Evolutionary conservation across 2,888 invertebrate species (phyloP), one percentile per base, ranked within the genome.

Genomic region (Rotaria sp.): DNA sequence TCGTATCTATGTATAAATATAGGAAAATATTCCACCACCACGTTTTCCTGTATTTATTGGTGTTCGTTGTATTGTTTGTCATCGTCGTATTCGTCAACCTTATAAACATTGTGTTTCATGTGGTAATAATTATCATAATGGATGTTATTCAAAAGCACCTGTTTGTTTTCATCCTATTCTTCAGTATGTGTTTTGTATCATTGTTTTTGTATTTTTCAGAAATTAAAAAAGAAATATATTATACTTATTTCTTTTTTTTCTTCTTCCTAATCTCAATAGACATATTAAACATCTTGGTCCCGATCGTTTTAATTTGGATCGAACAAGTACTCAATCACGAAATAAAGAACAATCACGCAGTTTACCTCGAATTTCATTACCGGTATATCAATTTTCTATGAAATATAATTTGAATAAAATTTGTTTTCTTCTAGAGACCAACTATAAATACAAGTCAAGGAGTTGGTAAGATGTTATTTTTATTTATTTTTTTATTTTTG

Each of bases 81-180:
- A 41, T 24, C 80, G 3, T 80, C 41, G 45, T 45, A 45, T 80
- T 45, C 80, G 80, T 80, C 45, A 80, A 80, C 1, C 45, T 41
- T 26, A 80, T 80, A 45, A 45, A 80, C 80, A 45, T 80, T 80
- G 80, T 80, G 26, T 26, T 80, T 80, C 80, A 80, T 80, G 80
- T 80, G 45, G 45, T 13, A 80, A 80, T 80, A 45, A 10, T n/a
- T 80, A 80, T 80, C 80, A 80, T 80, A 41, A 41, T 80, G 0
- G 15, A 11, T 80, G 80, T 80, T 80, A 10, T 45, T 13, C n/a
- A 13, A 80, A 80, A 80, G 80, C 80, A n/a, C 45, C 41, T 80
- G 45, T 80, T 45, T 80, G 80, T 80, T 80, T 45, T 26, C 41
- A 45, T 41, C 80, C 80, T 26, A 45, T 80, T n/a, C 45, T 80